Base-by-base conservation (phyloP, 2,113 vertebrate genomes). In the Crotalus viridis region DNA sequence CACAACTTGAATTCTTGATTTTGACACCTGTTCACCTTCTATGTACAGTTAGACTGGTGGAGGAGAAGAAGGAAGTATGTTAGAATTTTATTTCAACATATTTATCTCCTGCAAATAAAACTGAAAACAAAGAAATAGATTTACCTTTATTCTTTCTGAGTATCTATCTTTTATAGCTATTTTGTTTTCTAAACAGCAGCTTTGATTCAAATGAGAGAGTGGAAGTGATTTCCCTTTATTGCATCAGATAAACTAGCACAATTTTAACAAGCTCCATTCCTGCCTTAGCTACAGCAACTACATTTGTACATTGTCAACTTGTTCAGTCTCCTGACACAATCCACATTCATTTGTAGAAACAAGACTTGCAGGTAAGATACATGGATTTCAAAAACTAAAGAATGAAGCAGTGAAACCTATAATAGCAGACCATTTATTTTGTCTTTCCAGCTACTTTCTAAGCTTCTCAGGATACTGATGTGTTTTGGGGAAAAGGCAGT, bases 101-200 rank as follows among this genome's bases (percentile, higher is more conserved):
- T 93, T 24, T 8, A 0, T 94, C 91, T 92, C 94, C 91, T 92
- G 69, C 94, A 94, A 95, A 94, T 94, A 94, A 93, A 94, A 93
- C 24, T 92, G 92, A 85, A 96, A 94, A 94, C 90, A 92, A 48
- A 54, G 88, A 89, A 89, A 94, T 91, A 90, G 91, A 94, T 92
- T 92, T 94, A 92, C 74, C 54, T 88, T 91, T 69, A 10, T 91
- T 85, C 94, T 96, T 91, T 91, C 55, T 91, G 92, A 96, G 94
- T 96, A 96, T 97, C 96, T 96, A 94, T 95, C 92, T 95, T 96
- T 96, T 94, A 93, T 96, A 97, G 97, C 96, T 96, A 91, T 96
- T 97, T 96, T 57, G 21, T 57, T 57, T 91, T 95, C 90, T 86
- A 92, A 94, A 95, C 91, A 95, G 52, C 43, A 74, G 92, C 81